phyloP scores from a whole-genome alignment of 2,113 vertebrate species.

The Alectura lathami region DNA sequence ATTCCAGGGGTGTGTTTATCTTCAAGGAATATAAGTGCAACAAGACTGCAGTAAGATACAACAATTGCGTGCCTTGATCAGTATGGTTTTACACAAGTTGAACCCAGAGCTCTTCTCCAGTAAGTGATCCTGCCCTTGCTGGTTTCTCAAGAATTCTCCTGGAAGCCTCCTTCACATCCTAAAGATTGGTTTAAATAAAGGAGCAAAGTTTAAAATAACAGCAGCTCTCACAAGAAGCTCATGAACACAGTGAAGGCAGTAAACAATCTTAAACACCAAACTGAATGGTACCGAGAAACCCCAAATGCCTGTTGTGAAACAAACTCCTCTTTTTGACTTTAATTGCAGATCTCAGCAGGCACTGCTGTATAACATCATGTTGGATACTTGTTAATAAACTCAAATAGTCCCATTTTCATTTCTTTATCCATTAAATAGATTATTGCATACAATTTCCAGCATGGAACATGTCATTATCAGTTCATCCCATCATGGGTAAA shows the following conservation, averaged over 20 bases:
- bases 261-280: constrained; percentile 46
- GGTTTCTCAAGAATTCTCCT: background rate
- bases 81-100: background rate
- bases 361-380: background rate
- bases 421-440: constrained; percentile 41
- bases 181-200: constrained; percentile 15
- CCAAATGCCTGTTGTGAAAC: constrained; percentile 34
- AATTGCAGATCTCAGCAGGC: constrained; percentile 37
- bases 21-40: background rate
- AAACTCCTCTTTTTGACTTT: constrained; percentile 7
- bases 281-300: background rate
- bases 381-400: constrained; percentile 62
- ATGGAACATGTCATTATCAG: background rate
- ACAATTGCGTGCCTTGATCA: background rate
- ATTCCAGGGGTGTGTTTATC: background rate
- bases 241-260: background rate
- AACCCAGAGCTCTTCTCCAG: background rate
- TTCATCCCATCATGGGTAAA: background rate
- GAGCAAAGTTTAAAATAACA: background rate
- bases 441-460: background rate
- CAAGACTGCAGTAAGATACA: background rate
- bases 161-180: background rate
- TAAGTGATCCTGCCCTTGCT: background rate
- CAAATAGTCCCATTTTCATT: background rate
- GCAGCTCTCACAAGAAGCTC: background rate